Conservation (phyloP, 2,888 invertebrate species). For the Diaphora mendica region DNA sequence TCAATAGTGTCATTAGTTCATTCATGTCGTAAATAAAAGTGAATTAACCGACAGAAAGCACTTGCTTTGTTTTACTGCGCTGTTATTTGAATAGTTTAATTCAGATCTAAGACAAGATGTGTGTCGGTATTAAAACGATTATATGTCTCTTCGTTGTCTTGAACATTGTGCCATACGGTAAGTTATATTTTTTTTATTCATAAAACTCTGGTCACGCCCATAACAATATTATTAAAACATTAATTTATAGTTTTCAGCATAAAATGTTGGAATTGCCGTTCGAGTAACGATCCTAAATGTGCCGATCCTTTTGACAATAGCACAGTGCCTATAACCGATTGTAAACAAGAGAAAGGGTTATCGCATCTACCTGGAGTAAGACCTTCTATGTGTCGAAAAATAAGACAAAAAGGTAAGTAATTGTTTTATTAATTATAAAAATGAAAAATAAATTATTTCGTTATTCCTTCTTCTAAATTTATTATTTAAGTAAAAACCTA, state of each 20-base stretch:
- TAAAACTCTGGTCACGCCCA: constrained; percentile 67
- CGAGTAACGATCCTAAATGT: constrained; percentile 95
- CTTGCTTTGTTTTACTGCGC: not conserved
- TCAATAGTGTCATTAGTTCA: too few relatives aligned
- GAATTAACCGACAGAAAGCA: not conserved
- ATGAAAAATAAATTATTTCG: too few relatives aligned
- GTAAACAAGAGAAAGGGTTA: constrained; percentile 87
- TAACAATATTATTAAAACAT: constrained; percentile 7
- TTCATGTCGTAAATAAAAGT: too few relatives aligned
- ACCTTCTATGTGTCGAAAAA: constrained; percentile 96
- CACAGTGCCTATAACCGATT: constrained; percentile 94
- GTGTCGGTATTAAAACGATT: constrained; percentile 32
- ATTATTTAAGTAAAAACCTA: too few relatives aligned
- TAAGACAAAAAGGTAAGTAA: constrained; percentile 92
- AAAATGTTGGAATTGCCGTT: constrained; percentile 97
- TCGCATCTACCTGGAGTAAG: constrained; percentile 89
- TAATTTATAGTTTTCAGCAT: constrained; percentile 86
- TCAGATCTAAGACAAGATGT: constrained; percentile 25
- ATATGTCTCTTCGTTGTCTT: constrained; percentile 48
- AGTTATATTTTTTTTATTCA: constrained; percentile 34
- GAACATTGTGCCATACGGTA: constrained; percentile 56
- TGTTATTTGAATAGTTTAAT: not conserved
- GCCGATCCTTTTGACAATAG: constrained; percentile 96
- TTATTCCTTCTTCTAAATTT: too few relatives aligned
- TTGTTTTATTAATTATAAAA: not conserved